Evolutionary conservation across 2,888 invertebrate genomes (phyloP).

Genomic region (Rhamnusium bicolor): DNA sequence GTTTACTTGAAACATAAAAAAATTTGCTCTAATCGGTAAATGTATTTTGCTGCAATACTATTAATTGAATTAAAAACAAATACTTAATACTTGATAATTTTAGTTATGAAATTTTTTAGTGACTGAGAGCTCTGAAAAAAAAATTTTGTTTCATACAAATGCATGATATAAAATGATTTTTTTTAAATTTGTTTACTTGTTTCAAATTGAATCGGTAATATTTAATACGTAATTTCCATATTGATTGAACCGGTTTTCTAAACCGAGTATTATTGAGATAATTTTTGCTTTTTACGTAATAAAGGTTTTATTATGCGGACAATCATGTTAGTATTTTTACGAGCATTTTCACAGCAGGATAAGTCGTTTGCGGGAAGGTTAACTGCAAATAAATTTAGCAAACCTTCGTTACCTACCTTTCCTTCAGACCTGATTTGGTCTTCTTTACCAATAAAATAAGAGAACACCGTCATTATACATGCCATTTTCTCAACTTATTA

Average conservation of each 20-base stretch:
- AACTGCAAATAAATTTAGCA: conserved; percentile 58
- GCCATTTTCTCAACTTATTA: conserved; percentile 33
- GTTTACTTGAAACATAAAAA: too few species aligned
- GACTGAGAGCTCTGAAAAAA: too few species aligned
- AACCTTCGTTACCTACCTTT: conserved; percentile 56
- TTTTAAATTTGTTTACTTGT: too few species aligned
- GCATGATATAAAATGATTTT: too few species aligned
- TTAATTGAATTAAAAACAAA: too few species aligned
- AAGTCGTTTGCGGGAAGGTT: conserved; percentile 59
- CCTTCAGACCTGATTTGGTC: conserved; percentile 43
- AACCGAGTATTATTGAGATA: conserved; percentile 38
- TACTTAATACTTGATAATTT: too few species aligned
- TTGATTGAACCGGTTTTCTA: neutral
- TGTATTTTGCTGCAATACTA: too few species aligned
- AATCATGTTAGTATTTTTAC: conserved; percentile 62
- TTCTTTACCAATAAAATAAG: conserved; percentile 37
- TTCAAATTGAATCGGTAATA: neutral
- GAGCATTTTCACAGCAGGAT: conserved; percentile 60
- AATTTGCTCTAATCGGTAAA: too few species aligned
- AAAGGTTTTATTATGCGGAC: conserved; percentile 57
- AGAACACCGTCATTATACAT: conserved; percentile 36
- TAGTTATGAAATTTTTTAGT: too few species aligned
- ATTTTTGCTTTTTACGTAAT: conserved; percentile 48
- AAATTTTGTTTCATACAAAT: too few species aligned
- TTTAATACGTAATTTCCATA: neutral